These are phyloP conservation scores for Heloderma charlesbogerti DNA, from an alignment of 2,113 vertebrate species.

Conservation along the genomic window DNA sequence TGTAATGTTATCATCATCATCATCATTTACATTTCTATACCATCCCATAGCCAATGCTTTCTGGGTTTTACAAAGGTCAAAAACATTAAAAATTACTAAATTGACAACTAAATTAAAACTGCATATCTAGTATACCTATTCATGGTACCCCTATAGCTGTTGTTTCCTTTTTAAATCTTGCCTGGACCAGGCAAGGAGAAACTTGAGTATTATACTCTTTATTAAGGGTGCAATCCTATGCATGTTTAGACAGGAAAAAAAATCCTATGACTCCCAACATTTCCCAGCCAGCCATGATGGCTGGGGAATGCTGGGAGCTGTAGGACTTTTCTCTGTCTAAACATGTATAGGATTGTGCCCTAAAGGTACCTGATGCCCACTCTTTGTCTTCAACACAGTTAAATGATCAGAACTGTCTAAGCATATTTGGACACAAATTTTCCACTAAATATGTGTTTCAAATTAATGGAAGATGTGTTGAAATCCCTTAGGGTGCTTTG, in stretches of 20 bases:
- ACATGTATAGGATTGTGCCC: not conserved
- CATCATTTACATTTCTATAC: no score
- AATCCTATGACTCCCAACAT: not conserved
- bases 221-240: no score
- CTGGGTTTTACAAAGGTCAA: no score
- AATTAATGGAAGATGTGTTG: not conserved
- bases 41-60: no score
- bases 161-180: not conserved
- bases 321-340: not conserved
- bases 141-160: not conserved
- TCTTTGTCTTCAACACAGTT: not conserved
- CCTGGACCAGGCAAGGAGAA: no score
- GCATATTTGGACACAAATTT: not conserved
- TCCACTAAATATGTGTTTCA: constrained; percentile 14
- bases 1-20: no score
- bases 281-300: not conserved
- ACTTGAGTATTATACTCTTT: no score
- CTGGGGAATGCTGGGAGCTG: no score
- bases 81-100: no score
- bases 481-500: not conserved
- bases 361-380: not conserved
- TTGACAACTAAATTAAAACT: not conserved
- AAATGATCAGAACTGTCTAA: not conserved
- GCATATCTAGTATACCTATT: not conserved
- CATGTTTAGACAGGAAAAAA: no score